Percentiles rank a stretch among this genome's conserved stretches.
phyloP scores from a whole-genome alignment of 2,888 invertebrate species.

The Endotricha flammealis region DNA sequence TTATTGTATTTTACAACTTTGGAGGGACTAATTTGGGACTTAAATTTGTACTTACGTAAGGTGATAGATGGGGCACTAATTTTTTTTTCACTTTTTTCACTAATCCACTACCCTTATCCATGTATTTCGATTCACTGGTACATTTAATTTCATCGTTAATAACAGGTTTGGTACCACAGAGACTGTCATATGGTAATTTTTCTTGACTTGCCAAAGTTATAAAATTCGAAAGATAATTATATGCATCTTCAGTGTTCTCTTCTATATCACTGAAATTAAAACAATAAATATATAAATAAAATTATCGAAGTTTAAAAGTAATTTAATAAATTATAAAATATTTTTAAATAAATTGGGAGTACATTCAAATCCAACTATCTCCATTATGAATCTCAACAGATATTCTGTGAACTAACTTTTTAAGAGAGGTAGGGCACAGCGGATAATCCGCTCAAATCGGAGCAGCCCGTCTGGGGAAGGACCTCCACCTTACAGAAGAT shows the following conservation, averaged over 20 bases:
- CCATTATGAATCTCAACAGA: no score
- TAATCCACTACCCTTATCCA: slow-evolving; percentile 30
- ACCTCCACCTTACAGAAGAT: no score
- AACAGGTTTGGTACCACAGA: slow-evolving; percentile 52
- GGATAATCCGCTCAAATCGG: no score
- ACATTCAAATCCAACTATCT: no score
- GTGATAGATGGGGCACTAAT: slow-evolving; percentile 59
- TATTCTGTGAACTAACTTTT: no score
- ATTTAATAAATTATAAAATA: no score
- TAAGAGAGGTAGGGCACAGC: no score
- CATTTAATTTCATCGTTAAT: slow-evolving; percentile 44
- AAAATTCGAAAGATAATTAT: slow-evolving; percentile 36
- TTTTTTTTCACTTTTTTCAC: slow-evolving; percentile 38
- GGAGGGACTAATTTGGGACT: no score
- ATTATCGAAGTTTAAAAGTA: no score
- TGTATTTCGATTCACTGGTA: slow-evolving; percentile 20
- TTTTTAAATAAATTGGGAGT: no score
- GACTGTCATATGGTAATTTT: slow-evolving; percentile 54
- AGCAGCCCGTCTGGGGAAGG: no score
- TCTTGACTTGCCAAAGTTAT: slow-evolving; percentile 30
- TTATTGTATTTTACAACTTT: no score
- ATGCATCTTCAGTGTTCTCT: slow-evolving; percentile 22
- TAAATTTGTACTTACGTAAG: slow-evolving; percentile 53
- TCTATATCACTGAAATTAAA: slow-evolving; percentile 42
- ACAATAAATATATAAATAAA: slow-evolving; percentile 1